phyloP scores from a whole-genome alignment of 2,797 vertebrate species.

The Acanthis flammea region DNA sequence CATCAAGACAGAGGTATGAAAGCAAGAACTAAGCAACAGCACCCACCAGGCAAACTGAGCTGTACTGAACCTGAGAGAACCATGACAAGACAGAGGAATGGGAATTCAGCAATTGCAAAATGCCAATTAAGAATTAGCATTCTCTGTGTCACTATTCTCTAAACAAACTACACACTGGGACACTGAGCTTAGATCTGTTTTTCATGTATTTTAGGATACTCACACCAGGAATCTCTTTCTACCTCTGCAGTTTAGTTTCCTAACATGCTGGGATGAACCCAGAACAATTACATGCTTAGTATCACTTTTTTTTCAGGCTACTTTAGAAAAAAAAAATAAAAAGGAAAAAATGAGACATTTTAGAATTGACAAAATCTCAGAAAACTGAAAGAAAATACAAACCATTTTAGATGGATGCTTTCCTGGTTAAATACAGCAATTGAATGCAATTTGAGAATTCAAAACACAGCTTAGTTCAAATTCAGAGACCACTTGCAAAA shows the following conservation, averaged over 20 bases:
- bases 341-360: background rate
- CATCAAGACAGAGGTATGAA: background rate
- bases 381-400: background rate
- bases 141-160: background rate
- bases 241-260: background rate
- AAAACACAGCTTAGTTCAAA: background rate
- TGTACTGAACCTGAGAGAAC: background rate
- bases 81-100: background rate
- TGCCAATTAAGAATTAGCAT: background rate
- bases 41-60: background rate
- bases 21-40: background rate
- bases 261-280: background rate
- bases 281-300: background rate
- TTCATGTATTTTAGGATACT: background rate
- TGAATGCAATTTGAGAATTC: background rate
- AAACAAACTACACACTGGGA: background rate
- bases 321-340: background rate
- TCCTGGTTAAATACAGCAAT: background rate
- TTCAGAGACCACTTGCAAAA: background rate
- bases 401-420: background rate
- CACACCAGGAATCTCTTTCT: background rate
- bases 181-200: background rate
- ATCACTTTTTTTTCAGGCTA: background rate
- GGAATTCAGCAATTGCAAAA: background rate
- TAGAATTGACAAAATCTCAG: background rate